Evolutionary conservation across 2,113 vertebrate genomes (phyloP).

Genomic region (Dicentrarchus labrax): DNA sequence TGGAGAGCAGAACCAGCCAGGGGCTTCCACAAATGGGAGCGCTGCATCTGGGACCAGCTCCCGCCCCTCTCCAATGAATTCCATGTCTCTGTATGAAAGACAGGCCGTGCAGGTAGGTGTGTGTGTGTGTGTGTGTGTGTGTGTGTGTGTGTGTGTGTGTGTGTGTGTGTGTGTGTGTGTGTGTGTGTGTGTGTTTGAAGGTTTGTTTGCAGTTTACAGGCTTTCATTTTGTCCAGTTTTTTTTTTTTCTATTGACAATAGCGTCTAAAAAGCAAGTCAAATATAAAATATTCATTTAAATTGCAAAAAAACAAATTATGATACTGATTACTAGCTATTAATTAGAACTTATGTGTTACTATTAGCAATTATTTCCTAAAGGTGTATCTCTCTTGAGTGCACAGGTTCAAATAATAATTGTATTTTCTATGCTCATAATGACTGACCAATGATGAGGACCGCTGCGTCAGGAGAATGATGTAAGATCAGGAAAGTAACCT

Average conservation of each 20-base stretch:
- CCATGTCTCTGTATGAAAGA: constrained; percentile 94
- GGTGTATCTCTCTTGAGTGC: too few relatives aligned
- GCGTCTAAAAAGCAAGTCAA: not conserved
- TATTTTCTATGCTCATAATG: too few relatives aligned
- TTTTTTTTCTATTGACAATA: not conserved
- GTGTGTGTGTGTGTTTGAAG: not conserved
- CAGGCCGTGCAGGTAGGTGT: constrained; percentile 92
- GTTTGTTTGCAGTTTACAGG: not conserved
- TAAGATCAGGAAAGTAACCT: too few relatives aligned
- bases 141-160: constrained; percentile 28
- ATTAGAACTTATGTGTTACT: too few relatives aligned
- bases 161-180: constrained; percentile 23
- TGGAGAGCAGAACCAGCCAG: constrained; percentile 91
- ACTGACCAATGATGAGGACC: too few relatives aligned
- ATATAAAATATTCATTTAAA: not conserved
- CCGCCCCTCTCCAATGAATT: constrained; percentile 90
- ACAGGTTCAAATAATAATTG: too few relatives aligned
- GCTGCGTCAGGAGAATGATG: too few relatives aligned
- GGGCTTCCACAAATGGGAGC: constrained; percentile 87
- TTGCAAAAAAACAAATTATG: too few relatives aligned
- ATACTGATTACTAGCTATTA: not conserved
- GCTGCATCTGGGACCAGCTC: constrained; percentile 87
- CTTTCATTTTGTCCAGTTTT: not conserved
- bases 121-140: not conserved
- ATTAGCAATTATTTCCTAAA: too few relatives aligned